A percentile compares a stretch with the other conserved stretches of the same genome.
phyloP scores from a whole-genome alignment of 2,113 vertebrate species.

The Deroptyus accipitrinus region DNA sequence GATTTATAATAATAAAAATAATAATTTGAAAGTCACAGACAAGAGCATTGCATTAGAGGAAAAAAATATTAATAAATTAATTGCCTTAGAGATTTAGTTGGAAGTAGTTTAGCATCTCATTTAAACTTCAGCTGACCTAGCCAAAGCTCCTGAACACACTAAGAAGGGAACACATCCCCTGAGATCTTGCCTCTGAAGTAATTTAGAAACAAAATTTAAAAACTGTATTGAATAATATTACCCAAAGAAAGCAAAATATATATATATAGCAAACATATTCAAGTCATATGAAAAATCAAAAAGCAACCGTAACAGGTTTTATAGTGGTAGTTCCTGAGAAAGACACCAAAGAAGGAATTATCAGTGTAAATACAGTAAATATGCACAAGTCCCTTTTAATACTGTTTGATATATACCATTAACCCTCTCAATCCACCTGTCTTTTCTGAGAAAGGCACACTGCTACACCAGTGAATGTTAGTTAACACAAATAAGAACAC shows the following conservation, averaged over 20 bases:
- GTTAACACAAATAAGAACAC: background rate
- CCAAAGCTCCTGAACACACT: background rate
- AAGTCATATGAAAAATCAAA: background rate
- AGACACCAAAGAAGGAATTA: background rate
- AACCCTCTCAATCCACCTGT: background rate
- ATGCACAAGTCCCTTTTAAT: background rate
- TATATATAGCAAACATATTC: background rate
- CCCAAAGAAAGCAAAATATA: background rate
- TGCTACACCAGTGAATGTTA: background rate
- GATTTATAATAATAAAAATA: background rate
- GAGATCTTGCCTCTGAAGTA: background rate
- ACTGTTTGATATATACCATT: background rate
- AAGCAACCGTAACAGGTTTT: background rate
- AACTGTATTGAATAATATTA: background rate
- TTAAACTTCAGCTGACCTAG: background rate
- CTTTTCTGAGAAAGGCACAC: background rate
- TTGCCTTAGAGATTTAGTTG: accelerated
- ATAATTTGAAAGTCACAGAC: background rate
- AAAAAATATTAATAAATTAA: background rate
- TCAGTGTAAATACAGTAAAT: background rate
- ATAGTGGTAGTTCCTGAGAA: background rate
- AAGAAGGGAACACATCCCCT: background rate
- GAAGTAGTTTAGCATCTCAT: background rate
- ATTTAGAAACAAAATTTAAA: background rate
- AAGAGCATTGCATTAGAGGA: background rate